Conservation (phyloP, 2,888 invertebrate genomes). For the Gymnocheta viridis region DNA sequence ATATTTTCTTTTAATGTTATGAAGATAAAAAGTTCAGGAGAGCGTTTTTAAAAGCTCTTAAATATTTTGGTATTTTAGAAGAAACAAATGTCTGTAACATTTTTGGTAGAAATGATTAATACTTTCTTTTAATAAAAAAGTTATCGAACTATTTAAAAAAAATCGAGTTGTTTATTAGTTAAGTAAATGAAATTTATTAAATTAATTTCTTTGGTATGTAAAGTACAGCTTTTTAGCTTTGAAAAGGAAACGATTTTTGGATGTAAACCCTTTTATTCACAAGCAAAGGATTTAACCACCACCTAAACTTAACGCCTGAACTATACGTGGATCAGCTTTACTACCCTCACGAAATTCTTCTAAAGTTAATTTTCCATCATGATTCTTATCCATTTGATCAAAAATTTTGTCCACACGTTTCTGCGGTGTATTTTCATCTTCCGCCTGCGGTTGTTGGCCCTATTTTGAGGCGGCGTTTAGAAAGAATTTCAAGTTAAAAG, state of each 20-base stretch:
- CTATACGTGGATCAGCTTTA: constrained; percentile 98
- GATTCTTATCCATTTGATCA: constrained; percentile 99
- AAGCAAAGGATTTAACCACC: constrained; percentile 84
- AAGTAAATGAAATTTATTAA: not conserved
- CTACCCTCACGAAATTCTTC: constrained; percentile 99
- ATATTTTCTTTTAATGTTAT: too few species aligned
- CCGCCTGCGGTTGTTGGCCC: constrained; percentile 94
- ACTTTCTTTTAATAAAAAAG: not conserved
- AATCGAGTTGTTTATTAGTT: not conserved
- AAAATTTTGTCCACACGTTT: constrained; percentile 99
- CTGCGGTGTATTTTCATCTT: constrained; percentile 95
- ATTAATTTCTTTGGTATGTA: constrained; percentile 5
- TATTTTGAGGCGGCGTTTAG: constrained; percentile 77
- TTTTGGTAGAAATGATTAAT: not conserved
- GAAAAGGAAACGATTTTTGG: not conserved
- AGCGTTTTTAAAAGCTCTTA: constrained; percentile 22
- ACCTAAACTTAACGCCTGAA: constrained; percentile 95
- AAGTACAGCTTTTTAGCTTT: constrained; percentile 17
- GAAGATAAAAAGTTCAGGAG: not conserved
- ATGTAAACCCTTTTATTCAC: constrained; percentile 36
- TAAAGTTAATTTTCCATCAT: constrained; percentile 97
- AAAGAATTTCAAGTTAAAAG: not conserved
- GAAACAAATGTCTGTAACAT: too few species aligned
- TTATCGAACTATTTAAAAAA: not conserved
- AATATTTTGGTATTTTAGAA: constrained; percentile 8